Evolutionary conservation across 1,140 invertebrate species (phyloP), one percentile per base, ranked within the genome.

Genomic region (Thereuonema tuberculata): DNA sequence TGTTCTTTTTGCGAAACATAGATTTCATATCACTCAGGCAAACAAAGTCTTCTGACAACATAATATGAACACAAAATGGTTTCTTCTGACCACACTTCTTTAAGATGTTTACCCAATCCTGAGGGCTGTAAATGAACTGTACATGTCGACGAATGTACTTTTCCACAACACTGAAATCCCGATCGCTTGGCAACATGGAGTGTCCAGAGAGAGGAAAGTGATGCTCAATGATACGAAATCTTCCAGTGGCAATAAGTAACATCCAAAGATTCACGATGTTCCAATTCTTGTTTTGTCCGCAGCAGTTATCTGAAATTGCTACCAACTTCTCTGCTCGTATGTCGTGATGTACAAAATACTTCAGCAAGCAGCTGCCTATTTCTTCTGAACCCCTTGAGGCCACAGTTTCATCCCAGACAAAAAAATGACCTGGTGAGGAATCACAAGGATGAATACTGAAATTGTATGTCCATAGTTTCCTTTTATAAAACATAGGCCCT

Each of bases 381-480:
- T 37, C 31, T 17, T 37, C 31, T 17, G 31, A 37, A 17, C 31
- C 31, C 17, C 31, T 37, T 37, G 31, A 5, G 5, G 31, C 17
- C 5, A 37, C 17, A 17, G 31, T 37, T 17, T 37, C 31, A 9
- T 37, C 17, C 31, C 31, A 37, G 5, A 9, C 5, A 37, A 37
- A 37, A 9, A 5, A 37, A 37, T 37, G 31, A 37, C 31, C 31
- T 49, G 1, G 25, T 23, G 3, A 27, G 54, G 48, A 56, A 9
- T 20, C 29, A 60, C 2, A 53, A 31, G 56, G 25, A 53, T 60
- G 58, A 2, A 60, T 53, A 25, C 26, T 26, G 21, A 54, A 24
- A 29, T 60, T 60, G 47, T 26, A 60, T 20, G 48, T 53, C 58
- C 58, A 54, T 31, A 60, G 25, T 29, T 60, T 60, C 15, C 48